Conservation (phyloP, 2,113 vertebrate species). For the Callopanchax toddi region DNA sequence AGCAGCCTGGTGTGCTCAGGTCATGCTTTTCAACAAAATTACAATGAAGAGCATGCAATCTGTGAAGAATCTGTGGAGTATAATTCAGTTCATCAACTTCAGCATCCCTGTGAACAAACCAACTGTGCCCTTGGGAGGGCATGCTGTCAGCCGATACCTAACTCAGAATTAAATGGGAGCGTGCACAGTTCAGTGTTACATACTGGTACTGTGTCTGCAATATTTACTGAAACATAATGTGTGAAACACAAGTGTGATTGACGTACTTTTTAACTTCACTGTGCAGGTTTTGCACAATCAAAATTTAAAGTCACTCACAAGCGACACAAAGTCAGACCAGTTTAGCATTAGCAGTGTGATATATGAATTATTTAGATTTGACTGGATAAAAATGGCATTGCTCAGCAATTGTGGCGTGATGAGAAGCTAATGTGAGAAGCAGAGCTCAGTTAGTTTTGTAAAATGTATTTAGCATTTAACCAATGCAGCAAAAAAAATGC, state of each 20-base stretch:
- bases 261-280: background rate
- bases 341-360: background rate
- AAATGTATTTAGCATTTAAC: too few species aligned
- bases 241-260: background rate
- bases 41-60: conserved; percentile 53
- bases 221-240: background rate
- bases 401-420: too few species aligned
- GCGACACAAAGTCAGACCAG: background rate
- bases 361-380: background rate
- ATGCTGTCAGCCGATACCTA: conserved; percentile 12
- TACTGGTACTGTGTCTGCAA: background rate
- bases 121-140: conserved; percentile 38
- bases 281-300: background rate
- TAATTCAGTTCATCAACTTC: conserved; percentile 51
- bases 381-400: too few species aligned
- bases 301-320: background rate
- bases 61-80: conserved; percentile 53
- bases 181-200: background rate
- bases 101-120: conserved; percentile 41
- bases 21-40: conserved; percentile 63
- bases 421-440: too few species aligned
- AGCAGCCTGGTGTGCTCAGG: conserved; percentile 54
- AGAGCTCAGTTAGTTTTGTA: too few species aligned
- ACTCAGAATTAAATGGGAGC: conserved; percentile 9
- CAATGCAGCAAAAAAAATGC: too few species aligned